A percentile compares a stretch with the other conserved stretches of the same genome.
Conservation (phyloP, 2,888 invertebrate genomes). For the Gymnocheta viridis region DNA sequence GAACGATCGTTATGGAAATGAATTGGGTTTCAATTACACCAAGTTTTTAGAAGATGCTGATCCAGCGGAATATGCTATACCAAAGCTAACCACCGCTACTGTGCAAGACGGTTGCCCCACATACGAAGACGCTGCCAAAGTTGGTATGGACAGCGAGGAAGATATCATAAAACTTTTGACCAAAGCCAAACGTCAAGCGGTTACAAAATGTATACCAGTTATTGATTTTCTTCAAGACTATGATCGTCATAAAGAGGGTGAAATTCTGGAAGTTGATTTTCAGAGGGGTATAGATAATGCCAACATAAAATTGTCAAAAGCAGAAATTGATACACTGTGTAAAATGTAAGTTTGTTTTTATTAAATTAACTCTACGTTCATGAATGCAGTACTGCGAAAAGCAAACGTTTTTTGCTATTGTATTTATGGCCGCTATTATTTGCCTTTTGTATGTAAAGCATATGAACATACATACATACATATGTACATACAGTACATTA, state of each 20-base stretch:
- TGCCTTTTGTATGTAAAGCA: too few relatives aligned
- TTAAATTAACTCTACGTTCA: not conserved
- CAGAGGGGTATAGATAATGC: conserved; percentile 87
- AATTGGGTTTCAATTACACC: conserved; percentile 89
- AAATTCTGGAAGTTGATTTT: conserved; percentile 87
- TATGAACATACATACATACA: not conserved
- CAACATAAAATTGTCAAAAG: conserved; percentile 85
- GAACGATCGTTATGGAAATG: conserved; percentile 87
- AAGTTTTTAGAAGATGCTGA: conserved; percentile 86
- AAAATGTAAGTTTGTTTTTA: conserved; percentile 85
- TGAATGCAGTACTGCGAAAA: not conserved
- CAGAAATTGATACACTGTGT: conserved; percentile 87
- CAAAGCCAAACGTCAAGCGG: conserved; percentile 88
- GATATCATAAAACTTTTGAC: conserved; percentile 87
- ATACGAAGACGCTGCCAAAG: conserved; percentile 82
- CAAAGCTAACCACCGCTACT: conserved; percentile 73
- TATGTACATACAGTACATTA: not conserved
- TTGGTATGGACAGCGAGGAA: conserved; percentile 83
- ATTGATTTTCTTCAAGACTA: conserved; percentile 86
- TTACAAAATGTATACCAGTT: conserved; percentile 85
- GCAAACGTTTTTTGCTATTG: not conserved
- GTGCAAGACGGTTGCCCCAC: conserved; percentile 71
- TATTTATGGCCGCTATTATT: too few relatives aligned
- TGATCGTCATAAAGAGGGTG: conserved; percentile 85
- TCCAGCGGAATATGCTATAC: conserved; percentile 79